phyloP scores from a whole-genome alignment of 1,140 invertebrate genomes.

The Lamellibrachia luymesi region DNA sequence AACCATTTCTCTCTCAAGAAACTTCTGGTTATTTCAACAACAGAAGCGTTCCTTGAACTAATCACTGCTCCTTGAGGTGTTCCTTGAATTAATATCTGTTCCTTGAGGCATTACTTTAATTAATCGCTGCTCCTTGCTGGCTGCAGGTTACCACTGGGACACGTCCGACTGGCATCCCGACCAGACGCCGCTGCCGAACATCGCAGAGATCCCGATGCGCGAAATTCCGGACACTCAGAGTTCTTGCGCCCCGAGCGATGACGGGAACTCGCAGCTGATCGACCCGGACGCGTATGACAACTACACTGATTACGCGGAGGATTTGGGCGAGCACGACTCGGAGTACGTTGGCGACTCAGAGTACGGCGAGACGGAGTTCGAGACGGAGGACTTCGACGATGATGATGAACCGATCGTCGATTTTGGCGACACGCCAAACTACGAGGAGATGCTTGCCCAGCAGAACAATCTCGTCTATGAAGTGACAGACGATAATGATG shows the following conservation, averaged over 20 bases:
- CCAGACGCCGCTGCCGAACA: conserved; percentile 73
- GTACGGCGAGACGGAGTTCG: conserved; percentile 56
- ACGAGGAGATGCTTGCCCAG: conserved; percentile 55
- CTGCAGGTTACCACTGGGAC: conserved; percentile 88
- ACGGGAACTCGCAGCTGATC: conserved; percentile 68
- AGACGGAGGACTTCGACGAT: conserved; percentile 49
- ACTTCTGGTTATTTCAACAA: neutral
- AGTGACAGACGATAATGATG: conserved; percentile 27
- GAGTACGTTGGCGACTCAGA: conserved; percentile 69
- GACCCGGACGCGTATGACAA: conserved; percentile 52
- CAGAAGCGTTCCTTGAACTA: neutral
- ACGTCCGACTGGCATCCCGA: conserved; percentile 88
- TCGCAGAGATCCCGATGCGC: conserved; percentile 85
- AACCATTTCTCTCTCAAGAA: too few relatives aligned
- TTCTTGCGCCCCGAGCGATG: conserved; percentile 82
- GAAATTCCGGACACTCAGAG: conserved; percentile 67
- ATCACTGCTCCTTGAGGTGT: too few relatives aligned
- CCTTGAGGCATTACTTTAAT: neutral
- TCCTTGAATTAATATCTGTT: neutral
- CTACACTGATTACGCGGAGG: conserved; percentile 39
- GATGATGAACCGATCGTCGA: conserved; percentile 33
- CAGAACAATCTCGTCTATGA: conserved; percentile 43
- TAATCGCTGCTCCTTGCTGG: conserved; percentile 30
- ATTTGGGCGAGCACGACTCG: conserved; percentile 67
- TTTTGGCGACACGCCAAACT: conserved; percentile 38